Percentiles rank a stretch among this genome's conserved stretches.
These are phyloP conservation scores for Aplysina aerophoba DNA, from an alignment of 37 sponge, comb jelly and placozoan genomes.

Conservation along the genomic window DNA sequence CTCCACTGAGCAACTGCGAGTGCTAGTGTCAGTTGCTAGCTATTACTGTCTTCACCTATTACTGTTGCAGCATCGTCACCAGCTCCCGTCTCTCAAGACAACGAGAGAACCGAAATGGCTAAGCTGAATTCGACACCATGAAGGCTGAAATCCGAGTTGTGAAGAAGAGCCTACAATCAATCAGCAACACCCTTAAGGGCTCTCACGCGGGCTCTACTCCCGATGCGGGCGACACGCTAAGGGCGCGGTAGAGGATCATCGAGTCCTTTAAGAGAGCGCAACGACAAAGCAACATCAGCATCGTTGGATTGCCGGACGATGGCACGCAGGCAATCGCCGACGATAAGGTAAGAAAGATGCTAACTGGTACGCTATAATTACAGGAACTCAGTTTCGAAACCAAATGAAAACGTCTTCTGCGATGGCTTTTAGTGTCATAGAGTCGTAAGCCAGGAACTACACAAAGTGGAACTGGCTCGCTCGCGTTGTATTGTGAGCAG, in stretches of 20 bases:
- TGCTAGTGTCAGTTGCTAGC: background rate
- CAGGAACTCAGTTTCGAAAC: background rate
- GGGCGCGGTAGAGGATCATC: background rate
- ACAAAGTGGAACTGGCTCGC: too few relatives aligned
- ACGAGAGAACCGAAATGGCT: background rate
- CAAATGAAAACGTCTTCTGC: too few relatives aligned
- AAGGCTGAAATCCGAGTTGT: background rate
- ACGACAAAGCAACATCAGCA: background rate
- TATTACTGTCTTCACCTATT: background rate
- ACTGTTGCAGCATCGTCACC: too few relatives aligned
- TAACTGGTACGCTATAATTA: background rate
- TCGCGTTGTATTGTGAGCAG: too few relatives aligned
- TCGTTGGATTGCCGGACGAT: background rate
- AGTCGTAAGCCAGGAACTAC: too few relatives aligned
- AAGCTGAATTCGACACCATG: constrained; percentile 1
- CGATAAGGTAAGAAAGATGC: background rate
- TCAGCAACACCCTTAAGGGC: background rate
- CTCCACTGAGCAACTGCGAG: background rate
- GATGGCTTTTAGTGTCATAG: too few relatives aligned
- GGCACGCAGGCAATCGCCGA: background rate
- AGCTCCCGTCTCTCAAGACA: background rate
- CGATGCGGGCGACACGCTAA: background rate
- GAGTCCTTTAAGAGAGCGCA: background rate
- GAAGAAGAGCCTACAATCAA: background rate
- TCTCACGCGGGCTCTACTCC: background rate